Conservation (phyloP, 1,140 invertebrate species). For the Hylaeus anthracinus region DNA sequence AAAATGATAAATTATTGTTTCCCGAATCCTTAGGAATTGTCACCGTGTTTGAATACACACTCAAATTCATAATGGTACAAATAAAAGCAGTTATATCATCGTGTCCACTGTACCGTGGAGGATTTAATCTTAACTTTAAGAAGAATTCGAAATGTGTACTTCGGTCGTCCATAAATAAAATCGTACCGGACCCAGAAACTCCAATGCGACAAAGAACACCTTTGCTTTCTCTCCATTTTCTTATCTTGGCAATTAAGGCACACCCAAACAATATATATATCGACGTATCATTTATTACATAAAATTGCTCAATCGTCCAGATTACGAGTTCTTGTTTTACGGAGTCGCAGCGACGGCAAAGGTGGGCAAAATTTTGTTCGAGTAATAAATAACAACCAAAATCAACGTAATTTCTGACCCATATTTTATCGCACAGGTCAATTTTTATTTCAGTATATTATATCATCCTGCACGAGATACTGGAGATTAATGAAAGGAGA, state of each 20-base stretch:
- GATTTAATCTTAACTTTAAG: background rate
- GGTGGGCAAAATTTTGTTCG: too few relatives aligned
- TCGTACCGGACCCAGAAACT: background rate
- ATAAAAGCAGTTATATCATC: background rate
- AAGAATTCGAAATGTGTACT: background rate
- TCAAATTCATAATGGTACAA: too few relatives aligned
- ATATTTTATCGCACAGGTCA: too few relatives aligned
- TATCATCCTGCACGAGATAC: too few relatives aligned
- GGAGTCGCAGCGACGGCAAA: too few relatives aligned
- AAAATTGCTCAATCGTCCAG: background rate
- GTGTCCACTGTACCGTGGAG: background rate
- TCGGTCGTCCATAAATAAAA: background rate
- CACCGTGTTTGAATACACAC: too few relatives aligned
- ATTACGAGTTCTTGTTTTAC: background rate
- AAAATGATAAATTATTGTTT: too few relatives aligned
- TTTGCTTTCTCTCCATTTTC: background rate
- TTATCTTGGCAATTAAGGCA: background rate
- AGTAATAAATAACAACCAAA: too few relatives aligned
- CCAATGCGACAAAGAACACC: background rate
- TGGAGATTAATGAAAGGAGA: too few relatives aligned
- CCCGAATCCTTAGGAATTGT: too few relatives aligned
- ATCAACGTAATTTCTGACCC: too few relatives aligned
- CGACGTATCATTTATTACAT: slow-evolving; percentile 4
- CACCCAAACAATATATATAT: background rate
- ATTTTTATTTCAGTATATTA: too few relatives aligned